Conservation (phyloP, 2,113 vertebrate genomes). For the Aegotheles bennettii region DNA sequence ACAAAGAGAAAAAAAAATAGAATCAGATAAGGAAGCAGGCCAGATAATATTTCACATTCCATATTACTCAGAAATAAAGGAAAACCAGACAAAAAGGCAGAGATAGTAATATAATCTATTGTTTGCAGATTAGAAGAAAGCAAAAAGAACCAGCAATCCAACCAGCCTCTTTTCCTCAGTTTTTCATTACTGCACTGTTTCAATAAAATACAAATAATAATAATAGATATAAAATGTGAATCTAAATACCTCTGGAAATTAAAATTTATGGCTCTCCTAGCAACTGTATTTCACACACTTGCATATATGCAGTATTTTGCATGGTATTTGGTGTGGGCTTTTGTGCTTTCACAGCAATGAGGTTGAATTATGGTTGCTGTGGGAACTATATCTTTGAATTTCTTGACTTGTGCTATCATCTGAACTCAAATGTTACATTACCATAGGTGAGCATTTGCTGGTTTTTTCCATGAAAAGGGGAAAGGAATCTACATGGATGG, state of each 20-base stretch:
- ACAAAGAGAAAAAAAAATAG: neutral
- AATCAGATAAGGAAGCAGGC: neutral
- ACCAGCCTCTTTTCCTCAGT: neutral
- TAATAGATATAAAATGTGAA: neutral
- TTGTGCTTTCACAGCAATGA: constrained; percentile 30
- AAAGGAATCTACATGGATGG: neutral
- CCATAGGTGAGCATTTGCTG: constrained; percentile 10
- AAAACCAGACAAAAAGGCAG: neutral
- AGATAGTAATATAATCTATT: neutral
- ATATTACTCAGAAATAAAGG: neutral
- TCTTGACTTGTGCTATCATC: constrained; percentile 28
- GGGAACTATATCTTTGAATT: constrained; percentile 56
- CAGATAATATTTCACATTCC: neutral
- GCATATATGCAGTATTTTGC: neutral
- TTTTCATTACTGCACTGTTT: neutral
- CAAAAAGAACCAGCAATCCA: neutral
- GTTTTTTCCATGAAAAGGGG: neutral
- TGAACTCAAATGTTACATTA: constrained; percentile 58
- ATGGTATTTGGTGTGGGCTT: neutral
- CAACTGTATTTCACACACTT: constrained; percentile 33
- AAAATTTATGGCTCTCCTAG: constrained; percentile 39
- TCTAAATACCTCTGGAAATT: neutral
- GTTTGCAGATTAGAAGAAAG: neutral
- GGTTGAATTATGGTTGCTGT: constrained; percentile 63
- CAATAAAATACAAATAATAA: neutral